Conservation (phyloP, 2,113 vertebrate species). For the Zosterops borbonicus region DNA sequence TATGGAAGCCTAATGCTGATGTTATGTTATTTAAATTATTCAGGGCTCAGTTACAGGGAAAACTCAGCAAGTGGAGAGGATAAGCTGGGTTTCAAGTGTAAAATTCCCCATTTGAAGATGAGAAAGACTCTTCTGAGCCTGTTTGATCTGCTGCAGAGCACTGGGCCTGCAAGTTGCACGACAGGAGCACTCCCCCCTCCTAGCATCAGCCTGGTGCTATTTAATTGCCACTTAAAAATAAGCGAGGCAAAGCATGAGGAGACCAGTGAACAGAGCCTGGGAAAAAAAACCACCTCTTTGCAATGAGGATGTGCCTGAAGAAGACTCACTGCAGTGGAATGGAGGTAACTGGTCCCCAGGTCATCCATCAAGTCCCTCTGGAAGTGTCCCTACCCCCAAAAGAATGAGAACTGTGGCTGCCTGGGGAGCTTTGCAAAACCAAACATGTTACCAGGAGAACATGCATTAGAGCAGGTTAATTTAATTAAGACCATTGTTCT, state of each 20-base stretch:
- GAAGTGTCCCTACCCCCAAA: fast-evolving
- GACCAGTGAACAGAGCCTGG: not conserved
- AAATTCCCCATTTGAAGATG: not conserved
- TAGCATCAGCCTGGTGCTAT: fast-evolving
- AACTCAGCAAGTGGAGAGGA: not conserved
- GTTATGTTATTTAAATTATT: constrained; percentile 4
- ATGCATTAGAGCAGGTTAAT: fast-evolving
- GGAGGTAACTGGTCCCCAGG: fast-evolving
- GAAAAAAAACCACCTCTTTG: fast-evolving
- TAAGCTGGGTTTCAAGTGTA: not conserved
- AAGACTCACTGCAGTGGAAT: fast-evolving
- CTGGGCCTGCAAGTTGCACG: fast-evolving
- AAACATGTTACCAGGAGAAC: fast-evolving
- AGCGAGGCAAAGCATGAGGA: fast-evolving
- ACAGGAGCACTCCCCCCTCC: fast-evolving
- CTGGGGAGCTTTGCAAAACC: fast-evolving
- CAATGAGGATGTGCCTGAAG: not conserved
- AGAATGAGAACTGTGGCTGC: fast-evolving
- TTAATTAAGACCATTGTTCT: not conserved
- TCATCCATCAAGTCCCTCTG: fast-evolving
- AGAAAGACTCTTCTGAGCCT: not conserved
- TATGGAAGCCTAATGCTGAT: not conserved
- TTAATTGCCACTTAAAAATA: not conserved
- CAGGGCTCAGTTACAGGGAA: not conserved
- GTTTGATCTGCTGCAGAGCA: not conserved